phyloP scores from a whole-genome alignment of 2,113 vertebrate genomes.

The Prinia subflava region DNA sequence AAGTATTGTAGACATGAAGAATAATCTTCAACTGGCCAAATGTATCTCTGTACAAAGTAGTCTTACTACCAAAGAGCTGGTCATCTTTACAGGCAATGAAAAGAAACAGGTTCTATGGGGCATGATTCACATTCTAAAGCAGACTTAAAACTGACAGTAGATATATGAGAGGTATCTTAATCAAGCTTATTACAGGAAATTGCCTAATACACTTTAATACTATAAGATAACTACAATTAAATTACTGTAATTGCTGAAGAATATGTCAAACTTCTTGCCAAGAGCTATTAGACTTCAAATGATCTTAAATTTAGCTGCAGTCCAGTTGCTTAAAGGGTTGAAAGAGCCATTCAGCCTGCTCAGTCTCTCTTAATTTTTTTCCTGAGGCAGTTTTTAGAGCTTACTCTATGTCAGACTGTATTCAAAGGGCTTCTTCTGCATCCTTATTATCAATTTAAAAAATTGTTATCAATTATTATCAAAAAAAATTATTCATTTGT shows the following conservation, averaged over 20 bases:
- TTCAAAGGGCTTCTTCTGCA: neutral
- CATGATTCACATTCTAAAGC: neutral
- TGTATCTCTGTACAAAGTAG: neutral
- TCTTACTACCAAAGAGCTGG: neutral
- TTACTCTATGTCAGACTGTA: neutral
- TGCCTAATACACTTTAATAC: constrained; percentile 35
- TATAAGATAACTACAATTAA: constrained; percentile 57
- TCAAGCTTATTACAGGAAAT: constrained; percentile 54
- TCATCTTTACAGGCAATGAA: neutral
- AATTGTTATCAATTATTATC: neutral
- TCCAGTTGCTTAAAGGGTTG: neutral
- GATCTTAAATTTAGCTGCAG: constrained; percentile 27
- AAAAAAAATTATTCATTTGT: neutral
- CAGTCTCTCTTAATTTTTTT: neutral
- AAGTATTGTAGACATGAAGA: neutral
- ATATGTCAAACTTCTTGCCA: constrained; percentile 51
- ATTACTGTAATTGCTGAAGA: constrained; percentile 50
- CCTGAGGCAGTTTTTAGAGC: neutral
- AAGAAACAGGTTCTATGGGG: neutral
- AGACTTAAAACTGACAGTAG: neutral
- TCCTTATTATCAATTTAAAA: neutral
- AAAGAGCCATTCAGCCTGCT: neutral
- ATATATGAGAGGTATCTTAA: constrained; percentile 43
- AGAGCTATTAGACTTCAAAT: constrained; percentile 30
- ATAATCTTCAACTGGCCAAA: neutral